phyloP scores from a whole-genome alignment of 2,888 invertebrate genomes.

The Amblyteles armatorius region DNA sequence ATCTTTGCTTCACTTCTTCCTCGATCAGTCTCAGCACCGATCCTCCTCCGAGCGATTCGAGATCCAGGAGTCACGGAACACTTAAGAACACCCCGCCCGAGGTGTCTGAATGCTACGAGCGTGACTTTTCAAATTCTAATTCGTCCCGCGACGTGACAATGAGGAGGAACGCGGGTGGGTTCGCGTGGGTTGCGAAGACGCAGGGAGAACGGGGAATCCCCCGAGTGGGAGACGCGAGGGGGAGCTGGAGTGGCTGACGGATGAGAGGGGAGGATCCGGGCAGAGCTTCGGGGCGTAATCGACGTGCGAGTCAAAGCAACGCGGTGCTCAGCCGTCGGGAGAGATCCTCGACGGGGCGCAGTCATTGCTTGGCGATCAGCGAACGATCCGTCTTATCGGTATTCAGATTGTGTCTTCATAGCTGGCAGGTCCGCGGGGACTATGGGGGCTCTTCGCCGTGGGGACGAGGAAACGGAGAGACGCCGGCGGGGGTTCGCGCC shows the following conservation, averaged over 20 bases:
- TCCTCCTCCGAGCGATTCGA: neutral
- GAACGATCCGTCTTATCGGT: conserved; percentile 81
- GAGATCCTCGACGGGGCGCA: conserved; percentile 69
- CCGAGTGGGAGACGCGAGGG: conserved; percentile 7
- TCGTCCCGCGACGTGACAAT: conserved; percentile 55
- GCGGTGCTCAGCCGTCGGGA: conserved; percentile 14
- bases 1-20: neutral
- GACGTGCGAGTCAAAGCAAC: conserved; percentile 47
- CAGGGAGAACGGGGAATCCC: neutral
- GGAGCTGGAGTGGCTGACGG: conserved; percentile 11
- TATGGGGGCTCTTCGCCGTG: conserved; percentile 39
- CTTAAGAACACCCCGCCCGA: neutral
- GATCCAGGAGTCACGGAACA: conserved; percentile 37
- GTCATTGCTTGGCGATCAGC: conserved; percentile 81
- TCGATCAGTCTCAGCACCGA: conserved; percentile 28
- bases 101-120: conserved; percentile 1
- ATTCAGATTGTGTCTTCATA: conserved; percentile 77
- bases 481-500: conserved; percentile 82
- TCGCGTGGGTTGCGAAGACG: conserved; percentile 11
- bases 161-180: conserved; percentile 36
- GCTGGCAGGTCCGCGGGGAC: conserved; percentile 69
- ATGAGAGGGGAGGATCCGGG: conserved; percentile 19
- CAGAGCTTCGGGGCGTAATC: conserved; percentile 45
- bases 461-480: conserved; percentile 69
- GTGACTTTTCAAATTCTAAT: conserved; percentile 53